Conservation (phyloP, 2,113 vertebrate species). For the Anguilla rostrata region DNA sequence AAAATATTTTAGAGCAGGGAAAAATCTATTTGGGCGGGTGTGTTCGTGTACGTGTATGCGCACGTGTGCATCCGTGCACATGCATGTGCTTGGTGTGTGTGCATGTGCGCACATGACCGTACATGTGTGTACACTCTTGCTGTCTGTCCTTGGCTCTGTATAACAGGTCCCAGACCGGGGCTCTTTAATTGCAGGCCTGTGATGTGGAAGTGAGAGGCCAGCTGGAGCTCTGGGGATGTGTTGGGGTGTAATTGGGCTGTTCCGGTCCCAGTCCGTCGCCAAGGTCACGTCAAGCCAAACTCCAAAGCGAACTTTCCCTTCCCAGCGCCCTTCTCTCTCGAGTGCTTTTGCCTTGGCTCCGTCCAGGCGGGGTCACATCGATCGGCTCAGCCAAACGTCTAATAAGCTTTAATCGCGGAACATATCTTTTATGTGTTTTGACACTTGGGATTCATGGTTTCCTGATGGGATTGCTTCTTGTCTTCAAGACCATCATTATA, state of each 20-base stretch:
- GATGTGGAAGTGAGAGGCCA: constrained; percentile 43
- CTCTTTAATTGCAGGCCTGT: constrained; percentile 64
- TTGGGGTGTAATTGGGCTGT: constrained; percentile 69
- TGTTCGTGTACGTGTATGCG: not conserved
- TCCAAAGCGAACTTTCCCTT: constrained; percentile 36
- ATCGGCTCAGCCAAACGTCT: constrained; percentile 10
- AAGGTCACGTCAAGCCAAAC: constrained; percentile 64
- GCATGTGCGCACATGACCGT: constrained; percentile 27
- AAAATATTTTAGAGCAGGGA: too few relatives aligned
- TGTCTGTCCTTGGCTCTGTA: constrained; percentile 48
- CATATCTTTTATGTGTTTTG: constrained; percentile 35
- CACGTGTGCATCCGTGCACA: not conserved
- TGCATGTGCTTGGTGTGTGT: constrained; percentile 22
- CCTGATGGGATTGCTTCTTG: constrained; percentile 63
- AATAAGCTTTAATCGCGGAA: constrained; percentile 17
- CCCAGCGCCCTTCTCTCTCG: constrained; percentile 35
- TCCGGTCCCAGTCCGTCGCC: constrained; percentile 59
- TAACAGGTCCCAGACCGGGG: constrained; percentile 58
- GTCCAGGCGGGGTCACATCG: not conserved
- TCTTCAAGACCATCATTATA: constrained; percentile 67
- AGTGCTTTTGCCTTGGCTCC: constrained; percentile 15
- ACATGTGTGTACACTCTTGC: not conserved
- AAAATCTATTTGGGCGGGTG: not conserved
- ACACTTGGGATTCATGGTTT: constrained; percentile 65
- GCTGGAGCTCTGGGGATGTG: constrained; percentile 53